Evolutionary conservation across 2,888 invertebrate genomes (phyloP).

Genomic region (Melieria picta): DNA sequence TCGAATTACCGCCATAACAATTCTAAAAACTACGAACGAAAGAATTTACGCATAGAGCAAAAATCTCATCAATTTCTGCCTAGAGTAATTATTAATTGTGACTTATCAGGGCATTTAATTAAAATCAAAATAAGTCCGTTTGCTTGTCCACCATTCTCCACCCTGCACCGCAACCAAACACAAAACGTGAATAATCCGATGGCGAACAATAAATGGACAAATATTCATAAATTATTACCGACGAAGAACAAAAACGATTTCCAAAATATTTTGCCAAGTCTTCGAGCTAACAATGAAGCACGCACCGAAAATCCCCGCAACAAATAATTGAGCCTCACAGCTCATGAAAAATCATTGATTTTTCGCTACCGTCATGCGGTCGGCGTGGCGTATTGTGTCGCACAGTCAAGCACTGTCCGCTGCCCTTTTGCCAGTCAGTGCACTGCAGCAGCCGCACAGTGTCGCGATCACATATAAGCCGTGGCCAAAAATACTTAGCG

Average conservation of each 20-base stretch:
- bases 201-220: constrained; percentile 59
- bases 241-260: constrained; percentile 48
- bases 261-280: constrained; percentile 54
- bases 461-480: no score
- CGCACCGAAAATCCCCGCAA: constrained; percentile 55
- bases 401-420: not conserved
- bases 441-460: not conserved
- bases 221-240: constrained; percentile 59
- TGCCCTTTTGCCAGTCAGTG: constrained; percentile 14
- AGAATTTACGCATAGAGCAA: no score
- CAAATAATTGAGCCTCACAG: constrained; percentile 58
- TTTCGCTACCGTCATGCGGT: constrained; percentile 33
- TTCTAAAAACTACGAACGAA: no score
- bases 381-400: not conserved
- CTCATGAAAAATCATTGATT: constrained; percentile 58
- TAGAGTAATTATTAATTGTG: constrained; percentile 1
- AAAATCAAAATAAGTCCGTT: constrained; percentile 57
- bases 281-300: constrained; percentile 40
- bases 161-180: not conserved
- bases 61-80: not conserved
- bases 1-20: no score
- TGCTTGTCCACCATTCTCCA: not conserved
- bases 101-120: constrained; percentile 46
- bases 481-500: no score
- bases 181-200: constrained; percentile 35